Conservation (phyloP, 2,797 vertebrate genomes). For the Poeciliopsis presidionis region DNA sequence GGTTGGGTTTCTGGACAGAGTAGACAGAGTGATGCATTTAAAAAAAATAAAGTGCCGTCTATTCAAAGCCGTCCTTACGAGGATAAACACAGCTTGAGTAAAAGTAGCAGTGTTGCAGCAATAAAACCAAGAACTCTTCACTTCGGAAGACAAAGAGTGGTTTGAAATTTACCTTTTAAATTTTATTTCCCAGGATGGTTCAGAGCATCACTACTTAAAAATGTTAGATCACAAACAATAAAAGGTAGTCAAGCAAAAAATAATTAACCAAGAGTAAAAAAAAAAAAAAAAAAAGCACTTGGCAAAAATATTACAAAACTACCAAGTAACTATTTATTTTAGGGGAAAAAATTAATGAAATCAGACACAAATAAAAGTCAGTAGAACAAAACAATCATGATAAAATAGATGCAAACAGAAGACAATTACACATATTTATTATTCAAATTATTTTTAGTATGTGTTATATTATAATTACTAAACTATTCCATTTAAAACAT, state of each 20-base stretch:
- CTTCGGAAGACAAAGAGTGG: background rate
- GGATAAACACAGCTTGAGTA: background rate
- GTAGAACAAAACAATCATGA: background rate
- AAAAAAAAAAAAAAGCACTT: background rate
- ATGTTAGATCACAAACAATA: background rate
- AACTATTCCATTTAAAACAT: background rate
- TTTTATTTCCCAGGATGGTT: background rate
- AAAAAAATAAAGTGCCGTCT: background rate
- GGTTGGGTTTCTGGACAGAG: background rate
- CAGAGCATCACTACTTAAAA: background rate
- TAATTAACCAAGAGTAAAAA: background rate
- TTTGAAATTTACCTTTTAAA: background rate
- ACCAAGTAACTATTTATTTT: background rate
- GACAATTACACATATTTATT: background rate
- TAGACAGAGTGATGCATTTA: background rate
- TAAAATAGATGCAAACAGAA: background rate
- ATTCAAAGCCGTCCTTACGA: background rate
- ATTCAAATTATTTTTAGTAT: background rate
- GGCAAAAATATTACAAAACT: background rate
- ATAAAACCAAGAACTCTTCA: background rate
- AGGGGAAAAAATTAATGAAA: background rate
- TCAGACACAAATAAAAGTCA: background rate
- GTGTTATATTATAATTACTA: background rate
- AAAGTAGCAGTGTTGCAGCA: background rate
- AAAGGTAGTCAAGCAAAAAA: background rate